Evolutionary conservation across 2,888 invertebrate species (phyloP), one percentile per base, ranked within the genome.

Genomic region (Leptopterna dolabrata): DNA sequence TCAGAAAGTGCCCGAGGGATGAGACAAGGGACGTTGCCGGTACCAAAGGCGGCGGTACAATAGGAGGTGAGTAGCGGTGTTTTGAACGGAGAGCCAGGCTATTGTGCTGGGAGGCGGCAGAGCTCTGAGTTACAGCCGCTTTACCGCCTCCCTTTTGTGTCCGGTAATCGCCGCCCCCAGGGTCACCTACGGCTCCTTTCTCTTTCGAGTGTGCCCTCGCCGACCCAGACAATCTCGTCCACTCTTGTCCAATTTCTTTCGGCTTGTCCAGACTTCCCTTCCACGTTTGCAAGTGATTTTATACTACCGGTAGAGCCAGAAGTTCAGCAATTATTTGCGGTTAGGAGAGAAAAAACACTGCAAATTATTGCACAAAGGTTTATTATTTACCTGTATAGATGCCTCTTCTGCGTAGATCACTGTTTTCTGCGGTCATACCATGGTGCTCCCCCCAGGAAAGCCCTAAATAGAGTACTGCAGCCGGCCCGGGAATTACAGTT

Each of bases 131-230:
- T 63, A 63, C 63, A n/a, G 63, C 63, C 63, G 27, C 24, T 27
- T 24, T 19, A 13, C 63, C 63, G 63, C 63, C 63, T 63, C 63
- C 63, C 63, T 63, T 24, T 63, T 63, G 55, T 55, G 63, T 63
- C 63, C 63, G 24, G 63, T 63, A 63, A 63, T 63, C 63, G 63
- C 63, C 63, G 63, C 63, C 63, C 63, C 63, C 63, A 27, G 63
- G 63, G 63, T 63, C 63, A 63, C 63, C 63, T 63, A 19, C 24
- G 27, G 63, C 63, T 13, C 63, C 24, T 63, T 63, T 63, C 63
- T 63, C 24, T 63, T 24, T 19, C 9, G 19, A 19, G 27, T 11
- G 63, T 24, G 9, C 63, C 19, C 19, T 27, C 24, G 24, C 36
- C 27, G 2, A 0, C 63, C 63, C 19, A 27, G 27, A 19, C 19